phyloP scores from a whole-genome alignment of 2,113 vertebrate species.

The Phainopepla nitens region DNA sequence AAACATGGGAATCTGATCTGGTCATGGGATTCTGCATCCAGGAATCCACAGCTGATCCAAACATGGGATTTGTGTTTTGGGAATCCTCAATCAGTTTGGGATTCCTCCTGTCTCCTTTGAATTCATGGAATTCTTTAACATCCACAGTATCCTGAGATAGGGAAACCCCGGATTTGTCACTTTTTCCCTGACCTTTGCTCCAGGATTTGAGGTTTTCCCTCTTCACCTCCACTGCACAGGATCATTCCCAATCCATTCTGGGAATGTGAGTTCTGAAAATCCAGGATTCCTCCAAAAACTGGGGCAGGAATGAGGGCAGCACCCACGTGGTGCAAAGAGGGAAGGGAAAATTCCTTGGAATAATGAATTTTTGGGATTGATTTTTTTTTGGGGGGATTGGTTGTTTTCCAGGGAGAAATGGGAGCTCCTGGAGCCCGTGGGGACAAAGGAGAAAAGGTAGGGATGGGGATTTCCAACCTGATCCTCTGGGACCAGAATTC shows the following conservation, averaged over 20 bases:
- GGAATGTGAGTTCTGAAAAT: neutral
- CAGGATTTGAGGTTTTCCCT: neutral
- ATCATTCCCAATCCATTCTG: fast-evolving
- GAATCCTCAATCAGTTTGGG: neutral
- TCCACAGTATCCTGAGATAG: neutral
- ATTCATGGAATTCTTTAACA: neutral
- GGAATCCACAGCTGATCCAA: neutral
- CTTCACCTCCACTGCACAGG: neutral
- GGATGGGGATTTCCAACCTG: fast-evolving
- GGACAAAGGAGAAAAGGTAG: constrained; percentile 65
- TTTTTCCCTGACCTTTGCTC: neutral
- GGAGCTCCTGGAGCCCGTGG: constrained; percentile 44
- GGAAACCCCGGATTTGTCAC: neutral
- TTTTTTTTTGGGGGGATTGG: neutral
- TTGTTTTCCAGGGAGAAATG: constrained; percentile 58
- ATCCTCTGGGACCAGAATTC: neutral
- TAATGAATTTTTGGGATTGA: neutral
- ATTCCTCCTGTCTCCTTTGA: neutral
- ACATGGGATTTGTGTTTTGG: neutral
- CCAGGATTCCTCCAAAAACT: neutral
- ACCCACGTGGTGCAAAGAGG: neutral
- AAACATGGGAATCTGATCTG: no score
- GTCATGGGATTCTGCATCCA: no score
- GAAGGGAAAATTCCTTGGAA: neutral
- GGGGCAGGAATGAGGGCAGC: neutral